phyloP scores from a whole-genome alignment of 1,140 invertebrate genomes.

The Zaprionus ghesquierei region DNA sequence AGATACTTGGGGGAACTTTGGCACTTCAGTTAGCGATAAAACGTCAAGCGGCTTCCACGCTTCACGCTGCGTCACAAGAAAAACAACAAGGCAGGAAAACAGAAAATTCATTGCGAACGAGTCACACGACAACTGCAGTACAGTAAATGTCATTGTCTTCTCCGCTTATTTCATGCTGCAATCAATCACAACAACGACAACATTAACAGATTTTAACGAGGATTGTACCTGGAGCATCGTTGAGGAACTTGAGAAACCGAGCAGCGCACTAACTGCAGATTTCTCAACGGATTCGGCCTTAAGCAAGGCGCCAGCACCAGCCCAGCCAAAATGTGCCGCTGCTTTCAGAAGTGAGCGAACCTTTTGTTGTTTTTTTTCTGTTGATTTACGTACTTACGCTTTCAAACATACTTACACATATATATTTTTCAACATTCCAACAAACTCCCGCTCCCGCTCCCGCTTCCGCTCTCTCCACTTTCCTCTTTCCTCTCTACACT shows the following conservation, averaged over 20 bases:
- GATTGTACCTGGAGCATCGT: slow-evolving; percentile 2
- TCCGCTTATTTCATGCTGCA: slow-evolving; percentile 25
- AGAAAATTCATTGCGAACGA: slow-evolving; percentile 41
- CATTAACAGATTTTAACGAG: slow-evolving; percentile 19
- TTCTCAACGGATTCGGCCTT: background rate
- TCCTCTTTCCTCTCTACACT: background rate
- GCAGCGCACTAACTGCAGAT: background rate
- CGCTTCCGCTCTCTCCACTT: background rate
- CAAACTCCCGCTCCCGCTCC: background rate
- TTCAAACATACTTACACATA: background rate
- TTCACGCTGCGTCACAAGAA: slow-evolving; percentile 36
- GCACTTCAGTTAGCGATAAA: slow-evolving; percentile 76
- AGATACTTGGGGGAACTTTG: slow-evolving; percentile 50
- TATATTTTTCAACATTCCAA: slow-evolving; percentile 22
- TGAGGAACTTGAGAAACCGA: background rate
- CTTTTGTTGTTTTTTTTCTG: slow-evolving; percentile 25
- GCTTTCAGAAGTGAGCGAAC: slow-evolving; percentile 78
- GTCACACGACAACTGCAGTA: slow-evolving; percentile 49
- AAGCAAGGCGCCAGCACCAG: slow-evolving; percentile 1
- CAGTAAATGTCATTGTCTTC: slow-evolving; percentile 60
- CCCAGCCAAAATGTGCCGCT: slow-evolving; percentile 75
- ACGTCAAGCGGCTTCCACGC: slow-evolving; percentile 60
- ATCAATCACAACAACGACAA: slow-evolving; percentile 6
- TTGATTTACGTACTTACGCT: slow-evolving; percentile 2
- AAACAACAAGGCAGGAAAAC: slow-evolving; percentile 27